phyloP scores from a whole-genome alignment of 2,797 vertebrate species.

The Anniella stebbinsi region DNA sequence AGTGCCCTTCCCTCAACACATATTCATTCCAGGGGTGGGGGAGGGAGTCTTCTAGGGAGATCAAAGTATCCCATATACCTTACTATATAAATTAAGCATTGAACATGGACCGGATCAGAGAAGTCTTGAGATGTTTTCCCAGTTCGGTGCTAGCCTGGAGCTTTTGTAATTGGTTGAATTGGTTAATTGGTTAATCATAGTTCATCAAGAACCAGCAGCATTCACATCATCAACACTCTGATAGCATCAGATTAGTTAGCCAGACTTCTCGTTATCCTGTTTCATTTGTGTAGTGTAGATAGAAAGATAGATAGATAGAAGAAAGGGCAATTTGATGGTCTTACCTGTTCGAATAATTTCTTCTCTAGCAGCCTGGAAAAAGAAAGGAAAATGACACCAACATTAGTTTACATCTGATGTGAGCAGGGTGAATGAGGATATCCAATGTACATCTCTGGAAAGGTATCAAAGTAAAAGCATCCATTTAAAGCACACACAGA shows the following conservation, averaged over 20 bases:
- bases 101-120: not conserved
- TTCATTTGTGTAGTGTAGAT: not conserved
- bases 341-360: slow-evolving; percentile 88
- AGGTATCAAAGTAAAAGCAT: slow-evolving; percentile 2
- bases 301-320: not conserved
- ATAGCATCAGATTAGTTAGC: not conserved
- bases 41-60: not conserved
- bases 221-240: not conserved
- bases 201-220: not conserved
- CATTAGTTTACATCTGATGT: slow-evolving; percentile 56
- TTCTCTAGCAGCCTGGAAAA: slow-evolving; percentile 86
- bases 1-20: not conserved
- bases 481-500: not conserved
- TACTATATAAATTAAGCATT: not conserved
- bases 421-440: not conserved
- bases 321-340: slow-evolving; percentile 48
- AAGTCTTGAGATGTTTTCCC: not conserved
- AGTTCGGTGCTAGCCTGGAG: not conserved
- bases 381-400: slow-evolving; percentile 48
- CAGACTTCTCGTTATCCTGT: no score
- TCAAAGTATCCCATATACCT: not conserved
- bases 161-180: not conserved
- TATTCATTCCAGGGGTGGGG: not conserved
- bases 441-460: not conserved
- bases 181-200: not conserved